These are phyloP conservation scores for Drosophila mimica DNA, from an alignment of 2,888 invertebrate genomes.

Conservation along the genomic window DNA sequence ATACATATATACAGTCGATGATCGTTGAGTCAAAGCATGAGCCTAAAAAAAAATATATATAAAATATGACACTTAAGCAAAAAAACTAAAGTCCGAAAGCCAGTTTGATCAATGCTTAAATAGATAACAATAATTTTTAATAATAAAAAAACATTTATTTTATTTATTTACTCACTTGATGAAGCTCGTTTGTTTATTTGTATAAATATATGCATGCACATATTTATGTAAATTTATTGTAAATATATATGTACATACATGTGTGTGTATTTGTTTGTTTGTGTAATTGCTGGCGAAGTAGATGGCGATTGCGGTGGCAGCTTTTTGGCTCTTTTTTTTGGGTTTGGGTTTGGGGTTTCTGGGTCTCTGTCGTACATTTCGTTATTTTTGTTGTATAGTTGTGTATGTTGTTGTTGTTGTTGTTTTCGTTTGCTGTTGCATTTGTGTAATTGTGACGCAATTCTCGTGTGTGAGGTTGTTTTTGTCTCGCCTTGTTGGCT, in stretches of 20 bases:
- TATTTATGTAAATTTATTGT: constrained; percentile 6
- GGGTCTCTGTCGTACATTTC: constrained; percentile 67
- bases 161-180: background rate
- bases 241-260: background rate
- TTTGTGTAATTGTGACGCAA: constrained; percentile 75
- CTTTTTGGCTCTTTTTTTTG: constrained; percentile 26
- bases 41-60: too few species aligned
- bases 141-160: background rate
- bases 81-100: background rate
- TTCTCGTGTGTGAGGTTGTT: constrained; percentile 59
- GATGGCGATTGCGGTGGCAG: constrained; percentile 40
- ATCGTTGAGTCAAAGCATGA: too few species aligned
- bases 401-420: constrained; percentile 37
- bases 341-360: constrained; percentile 65
- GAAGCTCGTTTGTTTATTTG: background rate
- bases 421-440: constrained; percentile 39
- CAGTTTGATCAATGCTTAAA: background rate
- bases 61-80: too few species aligned
- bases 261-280: constrained; percentile 17
- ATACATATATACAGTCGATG: too few species aligned
- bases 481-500: constrained; percentile 63
- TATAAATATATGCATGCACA: background rate
- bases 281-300: constrained; percentile 9
- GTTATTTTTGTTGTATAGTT: constrained; percentile 9
- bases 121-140: background rate